A percentile compares a stretch with the other conserved stretches of the same genome.
These are phyloP conservation scores for Rutpela maculata DNA, from an alignment of 2,888 invertebrate species.

Conservation along the genomic window DNA sequence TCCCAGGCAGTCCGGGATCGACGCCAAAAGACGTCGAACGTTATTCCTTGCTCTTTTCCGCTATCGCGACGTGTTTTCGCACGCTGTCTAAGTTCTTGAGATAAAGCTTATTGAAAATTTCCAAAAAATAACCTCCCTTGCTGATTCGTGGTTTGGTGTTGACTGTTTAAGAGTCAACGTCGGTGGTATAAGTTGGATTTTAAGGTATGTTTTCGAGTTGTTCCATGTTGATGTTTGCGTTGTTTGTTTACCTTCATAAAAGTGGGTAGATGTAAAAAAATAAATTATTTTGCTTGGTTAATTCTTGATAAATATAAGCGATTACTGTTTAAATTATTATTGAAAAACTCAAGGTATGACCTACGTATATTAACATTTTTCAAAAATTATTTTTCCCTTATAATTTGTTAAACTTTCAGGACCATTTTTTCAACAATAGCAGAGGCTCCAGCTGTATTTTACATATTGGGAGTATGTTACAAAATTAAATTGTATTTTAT, in stretches of 20 bases:
- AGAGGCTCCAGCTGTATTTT: no score
- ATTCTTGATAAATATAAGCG: neutral
- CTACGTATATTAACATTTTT: no score
- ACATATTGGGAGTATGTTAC: no score
- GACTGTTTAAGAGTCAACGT: neutral
- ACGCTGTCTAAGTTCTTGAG: constrained; percentile 8
- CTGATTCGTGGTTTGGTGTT: constrained; percentile 4
- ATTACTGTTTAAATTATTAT: no score
- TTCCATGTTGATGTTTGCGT: constrained; percentile 12
- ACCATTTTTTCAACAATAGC: no score
- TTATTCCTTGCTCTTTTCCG: constrained; percentile 37
- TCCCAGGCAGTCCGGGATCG: constrained; percentile 59
- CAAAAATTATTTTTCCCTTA: no score
- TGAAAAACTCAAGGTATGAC: no score
- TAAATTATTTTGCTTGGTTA: neutral
- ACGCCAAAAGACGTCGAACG: constrained; percentile 51
- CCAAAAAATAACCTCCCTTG: neutral
- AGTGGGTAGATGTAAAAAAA: neutral
- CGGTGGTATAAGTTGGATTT: constrained; percentile 12
- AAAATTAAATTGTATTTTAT: no score
- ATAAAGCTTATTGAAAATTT: neutral
- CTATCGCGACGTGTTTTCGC: constrained; percentile 47
- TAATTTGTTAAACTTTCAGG: no score
- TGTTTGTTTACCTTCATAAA: constrained; percentile 18
- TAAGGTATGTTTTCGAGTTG: constrained; percentile 23